These are phyloP conservation scores for Nymphalis c-album DNA, from an alignment of 2,888 invertebrate species.

Conservation along the genomic window DNA sequence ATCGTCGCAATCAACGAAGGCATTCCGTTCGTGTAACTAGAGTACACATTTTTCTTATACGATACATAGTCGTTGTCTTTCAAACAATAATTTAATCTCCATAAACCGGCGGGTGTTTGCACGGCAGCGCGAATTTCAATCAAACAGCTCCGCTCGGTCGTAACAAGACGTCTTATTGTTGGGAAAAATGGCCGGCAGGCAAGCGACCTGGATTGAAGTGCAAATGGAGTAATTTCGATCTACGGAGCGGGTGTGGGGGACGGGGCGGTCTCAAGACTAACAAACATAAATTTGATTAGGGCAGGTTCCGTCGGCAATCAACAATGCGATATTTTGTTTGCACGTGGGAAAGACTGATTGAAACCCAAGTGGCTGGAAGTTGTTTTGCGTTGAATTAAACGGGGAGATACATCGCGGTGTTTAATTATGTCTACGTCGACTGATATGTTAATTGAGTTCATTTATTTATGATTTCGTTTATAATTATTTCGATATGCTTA, in stretches of 20 bases:
- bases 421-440: slow-evolving; percentile 19
- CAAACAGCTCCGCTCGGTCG: slow-evolving; percentile 39
- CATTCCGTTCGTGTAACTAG: background rate
- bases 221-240: slow-evolving; percentile 74
- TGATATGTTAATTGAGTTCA: slow-evolving; percentile 9
- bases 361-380: slow-evolving; percentile 41
- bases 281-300: slow-evolving; percentile 78
- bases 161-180: slow-evolving; percentile 45
- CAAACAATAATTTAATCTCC: slow-evolving; percentile 30
- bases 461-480: background rate
- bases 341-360: slow-evolving; percentile 53
- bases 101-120: slow-evolving; percentile 33
- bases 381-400: slow-evolving; percentile 4
- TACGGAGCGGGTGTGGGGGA: slow-evolving; percentile 43
- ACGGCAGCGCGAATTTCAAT: slow-evolving; percentile 41
- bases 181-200: slow-evolving; percentile 77
- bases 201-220: slow-evolving; percentile 78
- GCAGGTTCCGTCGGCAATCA: slow-evolving; percentile 73
- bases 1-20: too few relatives aligned
- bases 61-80: background rate
- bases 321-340: slow-evolving; percentile 60
- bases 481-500: background rate
- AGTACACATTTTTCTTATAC: background rate
- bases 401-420: slow-evolving; percentile 3
- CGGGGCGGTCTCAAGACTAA: slow-evolving; percentile 61